These are phyloP conservation scores for Spinibarbus caldwelli DNA, from an alignment of 2,797 vertebrate genomes.

Conservation along the genomic window DNA sequence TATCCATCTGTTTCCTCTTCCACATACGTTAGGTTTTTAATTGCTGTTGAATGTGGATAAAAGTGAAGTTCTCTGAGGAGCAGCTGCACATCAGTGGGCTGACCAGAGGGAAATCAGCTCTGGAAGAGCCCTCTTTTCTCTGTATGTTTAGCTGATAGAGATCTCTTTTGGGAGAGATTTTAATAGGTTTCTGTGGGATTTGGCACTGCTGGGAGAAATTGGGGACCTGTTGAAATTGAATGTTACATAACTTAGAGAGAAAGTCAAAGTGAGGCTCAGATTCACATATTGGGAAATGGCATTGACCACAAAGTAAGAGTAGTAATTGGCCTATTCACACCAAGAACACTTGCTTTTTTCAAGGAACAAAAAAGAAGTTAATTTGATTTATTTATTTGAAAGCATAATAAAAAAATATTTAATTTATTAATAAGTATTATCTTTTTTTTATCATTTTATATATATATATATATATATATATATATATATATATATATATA, in stretches of 20 bases:
- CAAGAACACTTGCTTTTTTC: neutral
- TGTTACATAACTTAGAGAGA: conserved; percentile 15
- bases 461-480: too few relatives aligned
- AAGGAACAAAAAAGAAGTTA: neutral
- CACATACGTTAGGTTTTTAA: conserved; percentile 61
- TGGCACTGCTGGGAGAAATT: conserved; percentile 48
- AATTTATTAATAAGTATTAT: too few relatives aligned
- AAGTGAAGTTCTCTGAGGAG: conserved; percentile 58
- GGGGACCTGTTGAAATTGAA: conserved; percentile 45
- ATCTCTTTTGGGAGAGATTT: conserved; percentile 53
- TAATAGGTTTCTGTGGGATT: conserved; percentile 63
- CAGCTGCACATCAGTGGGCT: conserved; percentile 46
- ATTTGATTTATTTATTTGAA: neutral
- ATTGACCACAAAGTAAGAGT: conserved; percentile 13
- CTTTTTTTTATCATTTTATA: too few relatives aligned
- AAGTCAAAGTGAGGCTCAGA: conserved; percentile 30
- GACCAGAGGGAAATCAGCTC: conserved; percentile 57
- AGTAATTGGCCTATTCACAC: conserved; percentile 18
- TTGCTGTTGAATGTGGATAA: conserved; percentile 64
- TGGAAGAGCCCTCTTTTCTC: conserved; percentile 47
- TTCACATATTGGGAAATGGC: conserved; percentile 21
- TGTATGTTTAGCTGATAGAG: conserved; percentile 63
- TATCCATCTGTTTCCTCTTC: conserved; percentile 59
- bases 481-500: too few relatives aligned
- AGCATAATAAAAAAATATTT: too few relatives aligned